phyloP scores from a whole-genome alignment of 2,113 vertebrate species.

The Pandion haliaetus region DNA sequence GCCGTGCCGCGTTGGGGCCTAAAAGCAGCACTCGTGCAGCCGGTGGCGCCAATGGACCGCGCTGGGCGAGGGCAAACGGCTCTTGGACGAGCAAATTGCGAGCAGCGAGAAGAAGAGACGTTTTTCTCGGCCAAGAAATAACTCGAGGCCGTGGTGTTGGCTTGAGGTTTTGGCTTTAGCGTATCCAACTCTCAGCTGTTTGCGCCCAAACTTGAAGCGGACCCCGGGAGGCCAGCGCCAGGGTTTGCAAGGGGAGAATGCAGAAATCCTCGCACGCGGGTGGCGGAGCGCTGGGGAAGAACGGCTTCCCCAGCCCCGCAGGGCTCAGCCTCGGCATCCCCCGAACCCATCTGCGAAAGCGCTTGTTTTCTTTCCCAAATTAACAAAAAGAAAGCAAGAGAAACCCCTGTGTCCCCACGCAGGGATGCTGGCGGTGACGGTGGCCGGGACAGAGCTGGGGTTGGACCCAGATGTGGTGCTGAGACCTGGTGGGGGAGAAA shows the following conservation, averaged over 20 bases:
- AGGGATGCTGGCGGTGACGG: not conserved
- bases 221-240: no score
- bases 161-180: not conserved
- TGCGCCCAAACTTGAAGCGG: not conserved
- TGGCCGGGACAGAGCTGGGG: not conserved
- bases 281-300: not conserved
- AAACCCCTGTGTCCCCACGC: rapidly evolving
- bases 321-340: not conserved
- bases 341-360: rapidly evolving
- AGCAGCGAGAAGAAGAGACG: not conserved
- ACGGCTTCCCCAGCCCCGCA: not conserved
- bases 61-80: no score
- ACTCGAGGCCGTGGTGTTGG: not conserved
- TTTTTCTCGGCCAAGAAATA: no score
- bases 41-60: no score
- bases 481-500: not conserved
- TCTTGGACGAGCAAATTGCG: not conserved
- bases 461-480: not conserved
- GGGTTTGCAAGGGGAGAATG: not conserved
- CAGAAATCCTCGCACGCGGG: not conserved
- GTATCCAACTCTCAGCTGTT: not conserved
- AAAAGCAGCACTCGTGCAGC: no score
- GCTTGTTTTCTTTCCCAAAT: not conserved
- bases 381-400: not conserved
- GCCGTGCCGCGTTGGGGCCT: no score